Evolutionary conservation across 2,797 vertebrate species (phyloP), one percentile per base, ranked within the genome.

Genomic region (Cichlasoma orientale): DNA sequence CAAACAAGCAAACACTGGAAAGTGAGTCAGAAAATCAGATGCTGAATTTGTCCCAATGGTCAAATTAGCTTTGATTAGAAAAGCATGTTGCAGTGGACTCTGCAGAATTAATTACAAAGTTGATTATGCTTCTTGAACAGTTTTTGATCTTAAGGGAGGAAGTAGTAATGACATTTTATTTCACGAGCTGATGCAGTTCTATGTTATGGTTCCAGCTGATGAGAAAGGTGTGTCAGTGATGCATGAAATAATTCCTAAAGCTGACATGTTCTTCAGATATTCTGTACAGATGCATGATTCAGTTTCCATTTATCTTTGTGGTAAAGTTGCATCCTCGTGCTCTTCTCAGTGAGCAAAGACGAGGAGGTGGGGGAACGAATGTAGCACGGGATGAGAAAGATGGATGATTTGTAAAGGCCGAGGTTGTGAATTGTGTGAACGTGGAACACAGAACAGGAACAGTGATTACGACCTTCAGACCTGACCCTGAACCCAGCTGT

Each of bases 361-460:
- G 38, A 54, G 36, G 29, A 55, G 14, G 63, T 73, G 72, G 63
- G 55, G 16, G 78, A 73, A 14, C 0, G 3, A 56, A 16, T 44
- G n/a, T 14, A 21, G 47, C 53, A 50, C 5, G 66, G 59, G 47
- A 54, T 29, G 75, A 71, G 72, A 82, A 68, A 86, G 83, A 91
- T 72, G 54, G 79, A 89, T 61, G 63, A 74, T 38, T 74, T 83
- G 72, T 77, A 87, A 87, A 68, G 72, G 36, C 85, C 74, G 79
- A 85, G 76, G 82, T 66, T 63, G 58, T 85, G 84, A 92, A 90
- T 81, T 90, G 80, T 81, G 79, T 44, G 56, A 85, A 80, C 9
- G 23, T 72, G 80, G 21, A 80, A 38, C 74, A 78, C 53, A 21
- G 50, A 55, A 59, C 74, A 29, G 80, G 72, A 83, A 78, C 66